Evolutionary conservation across 2,797 vertebrate genomes (phyloP).

Genomic region (Micromesistius poutassou): DNA sequence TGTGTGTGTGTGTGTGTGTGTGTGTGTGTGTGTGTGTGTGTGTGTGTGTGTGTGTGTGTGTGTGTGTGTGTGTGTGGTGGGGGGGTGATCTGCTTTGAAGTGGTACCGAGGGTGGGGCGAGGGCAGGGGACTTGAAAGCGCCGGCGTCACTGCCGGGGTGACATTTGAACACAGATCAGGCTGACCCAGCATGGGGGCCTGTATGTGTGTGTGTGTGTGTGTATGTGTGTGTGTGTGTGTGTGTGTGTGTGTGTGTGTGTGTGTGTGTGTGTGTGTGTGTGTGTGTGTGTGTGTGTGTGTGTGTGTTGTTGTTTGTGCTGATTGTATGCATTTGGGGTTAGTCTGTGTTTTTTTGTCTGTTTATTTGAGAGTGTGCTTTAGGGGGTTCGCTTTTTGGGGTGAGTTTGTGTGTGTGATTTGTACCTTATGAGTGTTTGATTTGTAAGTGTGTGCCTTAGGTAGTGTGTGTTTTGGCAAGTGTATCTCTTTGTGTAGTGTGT

Average conservation of each 20-base stretch:
- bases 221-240: no score
- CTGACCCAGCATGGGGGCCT: constrained; percentile 40
- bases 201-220: constrained; percentile 9
- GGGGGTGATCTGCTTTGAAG: constrained; percentile 55
- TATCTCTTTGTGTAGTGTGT: no score
- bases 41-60: no score
- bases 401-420: not conserved
- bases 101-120: constrained; percentile 39
- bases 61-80: not conserved
- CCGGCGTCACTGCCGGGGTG: constrained; percentile 45
- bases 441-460: no score
- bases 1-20: no score
- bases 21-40: no score
- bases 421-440: no score
- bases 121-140: constrained; percentile 60
- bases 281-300: no score
- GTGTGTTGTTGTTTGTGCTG: not conserved
- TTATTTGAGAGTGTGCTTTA: not conserved
- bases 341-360: constrained; percentile 8
- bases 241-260: not conserved
- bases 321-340: not conserved
- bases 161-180: constrained; percentile 58
- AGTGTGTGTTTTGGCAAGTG: no score
- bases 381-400: not conserved
- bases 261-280: constrained; percentile 2